phyloP scores from a whole-genome alignment of 1,140 invertebrate species.

The Andricus grossulariae region DNA sequence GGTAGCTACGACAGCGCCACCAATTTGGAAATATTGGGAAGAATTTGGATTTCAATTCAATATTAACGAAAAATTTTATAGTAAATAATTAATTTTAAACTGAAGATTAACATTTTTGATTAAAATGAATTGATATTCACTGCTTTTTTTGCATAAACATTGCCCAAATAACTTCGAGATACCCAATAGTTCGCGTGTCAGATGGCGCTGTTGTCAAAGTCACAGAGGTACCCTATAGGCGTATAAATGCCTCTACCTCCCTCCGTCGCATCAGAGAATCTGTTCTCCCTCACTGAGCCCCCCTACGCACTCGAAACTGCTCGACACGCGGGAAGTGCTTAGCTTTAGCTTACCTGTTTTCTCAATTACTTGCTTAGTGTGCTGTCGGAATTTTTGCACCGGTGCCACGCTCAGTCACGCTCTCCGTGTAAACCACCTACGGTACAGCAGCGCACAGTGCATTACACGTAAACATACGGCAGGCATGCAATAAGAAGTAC shows the following conservation, averaged over 20 bases:
- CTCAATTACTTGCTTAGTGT: conserved; percentile 55
- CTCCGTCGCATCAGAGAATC: neutral
- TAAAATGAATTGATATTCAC: too few species aligned
- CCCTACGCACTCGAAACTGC: conserved; percentile 5
- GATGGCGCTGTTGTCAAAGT: too few species aligned
- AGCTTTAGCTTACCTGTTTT: conserved; percentile 50
- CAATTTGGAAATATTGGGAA: too few species aligned
- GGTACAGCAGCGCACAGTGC: neutral
- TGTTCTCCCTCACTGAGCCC: conserved; percentile 27
- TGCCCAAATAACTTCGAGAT: too few species aligned
- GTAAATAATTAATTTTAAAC: too few species aligned
- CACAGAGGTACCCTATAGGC: too few species aligned
- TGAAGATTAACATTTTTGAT: too few species aligned
- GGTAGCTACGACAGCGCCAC: too few species aligned
- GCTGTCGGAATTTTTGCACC: conserved; percentile 46
- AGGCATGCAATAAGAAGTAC: conserved; percentile 8
- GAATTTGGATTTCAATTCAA: too few species aligned
- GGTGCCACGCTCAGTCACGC: neutral
- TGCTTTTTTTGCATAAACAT: too few species aligned
- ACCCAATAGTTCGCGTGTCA: too few species aligned
- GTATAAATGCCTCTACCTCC: neutral
- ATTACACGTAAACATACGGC: neutral
- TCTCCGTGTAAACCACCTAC: neutral
- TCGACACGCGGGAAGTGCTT: conserved; percentile 27
- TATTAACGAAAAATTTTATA: too few species aligned